Evolutionary conservation across 1,140 invertebrate species (phyloP).

Genomic region (Berghia stephanieae): DNA sequence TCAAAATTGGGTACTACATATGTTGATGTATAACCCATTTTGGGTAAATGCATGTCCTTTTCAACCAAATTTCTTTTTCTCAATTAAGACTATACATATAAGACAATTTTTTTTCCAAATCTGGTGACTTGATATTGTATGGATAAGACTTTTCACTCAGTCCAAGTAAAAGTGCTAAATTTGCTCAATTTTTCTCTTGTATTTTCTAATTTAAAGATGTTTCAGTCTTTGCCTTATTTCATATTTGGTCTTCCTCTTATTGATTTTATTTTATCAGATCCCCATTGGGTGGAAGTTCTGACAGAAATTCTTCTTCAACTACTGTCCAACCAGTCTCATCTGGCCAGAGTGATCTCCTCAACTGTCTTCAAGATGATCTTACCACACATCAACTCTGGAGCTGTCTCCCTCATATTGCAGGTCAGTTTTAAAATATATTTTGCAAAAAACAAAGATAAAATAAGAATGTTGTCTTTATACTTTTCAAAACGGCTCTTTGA

Average conservation of each 20-base stretch:
- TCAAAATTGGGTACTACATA: too few species aligned
- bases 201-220: background rate
- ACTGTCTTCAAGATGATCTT: conserved; percentile 79
- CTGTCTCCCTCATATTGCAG: conserved; percentile 79
- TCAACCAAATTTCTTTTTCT: too few species aligned
- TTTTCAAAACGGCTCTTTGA: too few species aligned
- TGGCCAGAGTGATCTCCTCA: conserved; percentile 75
- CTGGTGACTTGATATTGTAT: background rate
- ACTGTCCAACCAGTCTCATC: conserved; percentile 70
- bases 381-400: conserved; percentile 74
- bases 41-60: too few species aligned
- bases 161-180: background rate
- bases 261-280: conserved; percentile 67
- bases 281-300: conserved; percentile 81
- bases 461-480: too few species aligned
- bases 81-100: too few species aligned
- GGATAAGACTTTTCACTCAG: too few species aligned
- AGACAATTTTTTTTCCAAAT: background rate
- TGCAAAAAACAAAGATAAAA: too few species aligned
- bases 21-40: too few species aligned
- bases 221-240: background rate
- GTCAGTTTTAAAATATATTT: too few species aligned
- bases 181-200: background rate
- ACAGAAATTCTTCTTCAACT: conserved; percentile 78
- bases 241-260: background rate